Conservation (phyloP, 2,113 vertebrate genomes). For the Myiopsitta monachus region DNA sequence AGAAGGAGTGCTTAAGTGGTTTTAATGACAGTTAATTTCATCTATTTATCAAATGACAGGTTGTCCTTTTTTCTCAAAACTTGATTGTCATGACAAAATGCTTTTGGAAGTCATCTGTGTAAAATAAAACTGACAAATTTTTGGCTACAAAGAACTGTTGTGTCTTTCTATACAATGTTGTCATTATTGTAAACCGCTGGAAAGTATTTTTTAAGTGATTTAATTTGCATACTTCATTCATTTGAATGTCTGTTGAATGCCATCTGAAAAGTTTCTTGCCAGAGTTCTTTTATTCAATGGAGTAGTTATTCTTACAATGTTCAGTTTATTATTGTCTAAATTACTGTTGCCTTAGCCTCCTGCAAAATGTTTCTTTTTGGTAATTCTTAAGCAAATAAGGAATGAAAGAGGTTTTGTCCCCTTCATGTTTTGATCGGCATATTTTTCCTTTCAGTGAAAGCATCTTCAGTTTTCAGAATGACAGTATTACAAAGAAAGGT, state of each 20-base stretch:
- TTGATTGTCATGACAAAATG: not conserved
- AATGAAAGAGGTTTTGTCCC: slow-evolving; percentile 25
- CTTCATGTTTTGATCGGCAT: not conserved
- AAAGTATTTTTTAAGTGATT: slow-evolving; percentile 41
- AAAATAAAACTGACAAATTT: slow-evolving; percentile 52
- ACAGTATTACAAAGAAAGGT: slow-evolving; percentile 11
- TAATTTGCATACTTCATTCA: not conserved
- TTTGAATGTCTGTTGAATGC: slow-evolving; percentile 26
- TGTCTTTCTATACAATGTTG: slow-evolving; percentile 8
- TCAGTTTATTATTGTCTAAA: slow-evolving; percentile 48
- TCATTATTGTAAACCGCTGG: slow-evolving; percentile 8
- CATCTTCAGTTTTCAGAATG: not conserved
- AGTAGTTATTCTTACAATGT: slow-evolving; percentile 20
- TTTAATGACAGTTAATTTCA: slow-evolving; percentile 41
- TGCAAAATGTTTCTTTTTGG: slow-evolving; percentile 20
- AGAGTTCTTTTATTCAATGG: slow-evolving; percentile 5
- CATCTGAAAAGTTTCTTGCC: slow-evolving; percentile 22
- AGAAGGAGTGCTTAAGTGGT: slow-evolving; percentile 13
- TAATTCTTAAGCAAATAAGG: slow-evolving; percentile 50
- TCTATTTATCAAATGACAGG: slow-evolving; percentile 17
- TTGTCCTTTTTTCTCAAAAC: slow-evolving; percentile 24
- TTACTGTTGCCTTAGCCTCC: slow-evolving; percentile 29
- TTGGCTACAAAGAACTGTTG: slow-evolving; percentile 27
- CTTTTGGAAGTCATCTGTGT: slow-evolving; percentile 38
- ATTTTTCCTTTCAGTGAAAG: not conserved